These are phyloP conservation scores for Camponotus floridanus DNA, from an alignment of 1,140 invertebrate species.

Conservation along the genomic window DNA sequence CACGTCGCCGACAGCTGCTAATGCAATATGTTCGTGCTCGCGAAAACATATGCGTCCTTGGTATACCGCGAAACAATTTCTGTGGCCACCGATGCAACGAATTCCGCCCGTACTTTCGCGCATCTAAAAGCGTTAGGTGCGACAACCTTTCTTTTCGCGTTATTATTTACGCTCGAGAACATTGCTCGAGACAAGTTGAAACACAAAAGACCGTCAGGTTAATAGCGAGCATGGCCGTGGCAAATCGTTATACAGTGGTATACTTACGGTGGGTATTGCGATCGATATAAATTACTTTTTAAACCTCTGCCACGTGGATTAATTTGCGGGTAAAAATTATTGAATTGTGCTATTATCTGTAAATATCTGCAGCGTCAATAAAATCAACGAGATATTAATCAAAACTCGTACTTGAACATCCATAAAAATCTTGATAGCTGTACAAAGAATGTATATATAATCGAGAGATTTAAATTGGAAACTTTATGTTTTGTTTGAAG, in stretches of 20 bases:
- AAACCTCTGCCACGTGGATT: not conserved
- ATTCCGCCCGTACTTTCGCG: constrained; percentile 24
- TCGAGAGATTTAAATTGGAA: not conserved
- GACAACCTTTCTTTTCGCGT: constrained; percentile 19
- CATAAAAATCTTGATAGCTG: not conserved
- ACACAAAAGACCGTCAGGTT: constrained; percentile 45
- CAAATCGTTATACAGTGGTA: constrained; percentile 5
- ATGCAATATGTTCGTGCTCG: constrained; percentile 57
- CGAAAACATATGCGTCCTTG: constrained; percentile 50
- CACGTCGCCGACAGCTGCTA: constrained; percentile 61
- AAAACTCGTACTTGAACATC: not conserved
- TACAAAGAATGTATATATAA: not conserved
- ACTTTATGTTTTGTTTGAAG: not conserved
- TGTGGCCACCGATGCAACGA: constrained; percentile 54
- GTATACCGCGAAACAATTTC: constrained; percentile 52
- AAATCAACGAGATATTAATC: not conserved
- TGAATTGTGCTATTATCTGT: constrained; percentile 21
- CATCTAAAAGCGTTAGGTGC: constrained; percentile 17
- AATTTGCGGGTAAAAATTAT: too few species aligned
- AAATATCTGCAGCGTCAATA: constrained; percentile 1
- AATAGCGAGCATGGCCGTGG: constrained; percentile 22
- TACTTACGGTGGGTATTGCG: not conserved
- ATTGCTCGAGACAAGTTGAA: constrained; percentile 49
- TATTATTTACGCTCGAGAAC: constrained; percentile 39
- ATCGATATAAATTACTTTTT: constrained; percentile 52